phyloP scores from a whole-genome alignment of 2,113 vertebrate species.

The Notothenia rossii region DNA sequence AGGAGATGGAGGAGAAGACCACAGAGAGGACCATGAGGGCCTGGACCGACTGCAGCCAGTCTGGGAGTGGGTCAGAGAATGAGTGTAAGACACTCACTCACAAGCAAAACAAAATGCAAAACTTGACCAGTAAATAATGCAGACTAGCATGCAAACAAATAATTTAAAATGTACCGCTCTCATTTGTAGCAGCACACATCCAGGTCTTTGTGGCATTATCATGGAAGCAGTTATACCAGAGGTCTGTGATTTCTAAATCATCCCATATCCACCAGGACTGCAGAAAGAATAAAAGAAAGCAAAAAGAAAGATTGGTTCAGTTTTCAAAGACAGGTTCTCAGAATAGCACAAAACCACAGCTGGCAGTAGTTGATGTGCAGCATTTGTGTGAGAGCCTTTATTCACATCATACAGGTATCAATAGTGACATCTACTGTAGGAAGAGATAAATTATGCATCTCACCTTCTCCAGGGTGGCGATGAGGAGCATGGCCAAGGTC shows the following conservation, averaged over 20 bases:
- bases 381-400: neutral
- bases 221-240: conserved; percentile 89
- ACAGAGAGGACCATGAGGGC: conserved; percentile 91
- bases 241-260: conserved; percentile 85
- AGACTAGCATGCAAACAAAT: neutral
- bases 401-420: neutral
- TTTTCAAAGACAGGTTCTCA: neutral
- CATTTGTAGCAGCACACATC: conserved; percentile 82
- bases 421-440: conserved; percentile 24
- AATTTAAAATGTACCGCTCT: conserved; percentile 81
- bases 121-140: neutral
- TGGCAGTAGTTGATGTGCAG: neutral
- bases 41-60: conserved; percentile 91
- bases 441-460: conserved; percentile 23
- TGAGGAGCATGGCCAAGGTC: conserved; percentile 88
- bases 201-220: conserved; percentile 79
- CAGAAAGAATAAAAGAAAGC: conserved; percentile 5
- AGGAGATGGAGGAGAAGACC: conserved; percentile 89
- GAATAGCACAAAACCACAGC: neutral
- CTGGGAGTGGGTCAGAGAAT: conserved; percentile 56
- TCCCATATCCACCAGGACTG: conserved; percentile 91
- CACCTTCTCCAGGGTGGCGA: conserved; percentile 92
- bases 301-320: neutral
- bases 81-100: neutral
- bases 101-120: neutral